phyloP scores from a whole-genome alignment of 2,888 invertebrate species.

The Meandrusa payeni region DNA sequence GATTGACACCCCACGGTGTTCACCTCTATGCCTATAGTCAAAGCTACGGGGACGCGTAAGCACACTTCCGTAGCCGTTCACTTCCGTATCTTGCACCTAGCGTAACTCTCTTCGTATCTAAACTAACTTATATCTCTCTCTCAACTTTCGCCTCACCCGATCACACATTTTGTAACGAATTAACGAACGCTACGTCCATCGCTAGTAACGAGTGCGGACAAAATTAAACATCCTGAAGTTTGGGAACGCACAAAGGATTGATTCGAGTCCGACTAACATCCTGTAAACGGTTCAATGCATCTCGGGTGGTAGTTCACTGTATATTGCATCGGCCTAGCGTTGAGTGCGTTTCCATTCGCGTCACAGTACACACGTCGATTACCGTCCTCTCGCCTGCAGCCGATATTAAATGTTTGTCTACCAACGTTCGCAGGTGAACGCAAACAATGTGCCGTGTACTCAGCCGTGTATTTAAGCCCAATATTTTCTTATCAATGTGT shows the following conservation, averaged over 20 bases:
- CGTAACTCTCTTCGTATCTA: no score
- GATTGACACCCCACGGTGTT: no score
- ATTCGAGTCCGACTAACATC: constrained; percentile 17
- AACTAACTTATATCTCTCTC: no score
- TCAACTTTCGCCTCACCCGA: no score
- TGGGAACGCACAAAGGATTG: constrained; percentile 11
- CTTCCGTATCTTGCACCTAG: no score
- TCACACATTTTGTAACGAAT: no score
- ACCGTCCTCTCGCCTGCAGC: constrained; percentile 42
- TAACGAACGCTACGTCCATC: no score
- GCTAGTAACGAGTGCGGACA: no score
- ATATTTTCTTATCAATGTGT: constrained; percentile 49
- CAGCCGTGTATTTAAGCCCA: constrained; percentile 43
- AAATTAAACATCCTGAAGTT: background rate
- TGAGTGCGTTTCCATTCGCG: constrained; percentile 3
- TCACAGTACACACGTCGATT: constrained; percentile 17
- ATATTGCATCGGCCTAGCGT: background rate
- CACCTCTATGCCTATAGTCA: no score
- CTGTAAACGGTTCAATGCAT: constrained; percentile 8
- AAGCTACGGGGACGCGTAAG: no score
- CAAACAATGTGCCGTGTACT: constrained; percentile 46
- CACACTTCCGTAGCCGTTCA: no score
- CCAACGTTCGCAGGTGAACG: constrained; percentile 53
- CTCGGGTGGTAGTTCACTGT: constrained; percentile 3
- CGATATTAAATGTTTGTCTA: constrained; percentile 69